A percentile compares a stretch with the other conserved stretches of the same genome.
Conservation (phyloP, 2,113 vertebrate genomes). For the Dipodomys stephensi region DNA sequence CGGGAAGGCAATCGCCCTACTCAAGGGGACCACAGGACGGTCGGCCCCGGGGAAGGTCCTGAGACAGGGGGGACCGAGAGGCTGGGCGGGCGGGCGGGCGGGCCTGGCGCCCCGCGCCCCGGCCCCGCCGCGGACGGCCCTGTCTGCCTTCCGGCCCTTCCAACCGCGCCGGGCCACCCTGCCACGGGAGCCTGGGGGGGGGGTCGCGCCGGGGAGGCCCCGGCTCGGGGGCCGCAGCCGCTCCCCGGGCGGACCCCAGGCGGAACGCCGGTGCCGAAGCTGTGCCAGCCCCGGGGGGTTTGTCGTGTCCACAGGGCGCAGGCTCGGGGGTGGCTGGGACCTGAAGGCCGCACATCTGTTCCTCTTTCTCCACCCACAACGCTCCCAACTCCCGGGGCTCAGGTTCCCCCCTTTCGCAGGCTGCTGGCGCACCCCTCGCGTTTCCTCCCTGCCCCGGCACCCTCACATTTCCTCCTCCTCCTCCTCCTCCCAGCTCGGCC, state of each 20-base stretch:
- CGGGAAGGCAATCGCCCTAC: background rate
- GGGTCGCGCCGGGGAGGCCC: too few species aligned
- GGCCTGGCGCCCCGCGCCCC: background rate
- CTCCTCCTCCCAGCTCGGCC: background rate
- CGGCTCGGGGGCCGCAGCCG: too few species aligned
- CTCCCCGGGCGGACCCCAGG: too few species aligned
- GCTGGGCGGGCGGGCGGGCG: too few species aligned
- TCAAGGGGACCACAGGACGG: background rate
- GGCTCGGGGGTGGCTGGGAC: background rate
- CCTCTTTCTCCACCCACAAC: accelerated
- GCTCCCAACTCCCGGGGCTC: accelerated
- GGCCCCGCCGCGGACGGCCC: background rate
- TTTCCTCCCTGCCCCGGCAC: conserved; percentile 44
- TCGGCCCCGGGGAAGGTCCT: background rate
- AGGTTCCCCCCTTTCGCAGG: accelerated
- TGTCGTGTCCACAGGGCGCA: background rate
- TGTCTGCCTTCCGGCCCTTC: background rate
- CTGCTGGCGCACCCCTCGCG: accelerated
- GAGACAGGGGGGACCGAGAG: too few species aligned
- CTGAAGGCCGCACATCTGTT: background rate
- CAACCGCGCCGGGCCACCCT: background rate
- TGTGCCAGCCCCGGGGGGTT: background rate
- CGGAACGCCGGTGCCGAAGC: too few species aligned
- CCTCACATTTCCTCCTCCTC: conserved; percentile 55
- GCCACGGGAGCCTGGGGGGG: too few species aligned